Evolutionary conservation across 92 coral and sea anemone genomes (phyloP), one percentile per base, ranked within the genome.

Genomic region (Actinostola sp.): DNA sequence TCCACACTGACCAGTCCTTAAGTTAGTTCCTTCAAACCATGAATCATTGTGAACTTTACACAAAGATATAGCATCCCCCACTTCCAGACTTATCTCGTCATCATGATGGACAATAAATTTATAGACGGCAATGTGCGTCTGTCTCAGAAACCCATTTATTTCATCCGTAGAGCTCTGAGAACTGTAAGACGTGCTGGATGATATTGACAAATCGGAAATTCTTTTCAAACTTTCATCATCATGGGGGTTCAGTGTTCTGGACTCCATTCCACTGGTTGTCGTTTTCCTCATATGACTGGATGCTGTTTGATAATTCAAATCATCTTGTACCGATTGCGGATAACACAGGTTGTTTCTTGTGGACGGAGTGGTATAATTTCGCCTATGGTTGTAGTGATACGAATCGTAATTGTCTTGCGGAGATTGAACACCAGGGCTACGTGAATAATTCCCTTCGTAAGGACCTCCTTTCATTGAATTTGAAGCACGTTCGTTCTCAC

Each of bases 11-110:
- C 97, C 96, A 19, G 96, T 89, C 54, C 89, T 77, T 33, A 92
- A 49, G 61, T 91, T 91, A 31, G 78, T 77, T 19, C 99, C 99
- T 59, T 91, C 95, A 62, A 71, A 95, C 99, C 99, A 95, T 52
- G 89, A 67, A 80, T 95, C 99, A 68, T 88, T 95, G 49, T 78
- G 79, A 54, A 74, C 79, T 70, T 72, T 82, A 66, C 71, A 70
- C 20, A 95, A 92, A 45, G 67, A 77, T 35, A 95, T 73, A 14
- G 99, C 88, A 81, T 95, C 99, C 8, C 99, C 99, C 13, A 80
- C 66, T 4, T 91, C 89, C 33, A 95, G 76, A 27, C 70, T 64
- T 10, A 88, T 69, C 72, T 95, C 99, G 56, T 91, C 97, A 12
- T 77, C 81, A 72, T 95, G 99, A 35, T 97, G 86, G 2, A 93